Conservation (phyloP, 2,113 vertebrate genomes). For the Patagioenas fasciata region DNA sequence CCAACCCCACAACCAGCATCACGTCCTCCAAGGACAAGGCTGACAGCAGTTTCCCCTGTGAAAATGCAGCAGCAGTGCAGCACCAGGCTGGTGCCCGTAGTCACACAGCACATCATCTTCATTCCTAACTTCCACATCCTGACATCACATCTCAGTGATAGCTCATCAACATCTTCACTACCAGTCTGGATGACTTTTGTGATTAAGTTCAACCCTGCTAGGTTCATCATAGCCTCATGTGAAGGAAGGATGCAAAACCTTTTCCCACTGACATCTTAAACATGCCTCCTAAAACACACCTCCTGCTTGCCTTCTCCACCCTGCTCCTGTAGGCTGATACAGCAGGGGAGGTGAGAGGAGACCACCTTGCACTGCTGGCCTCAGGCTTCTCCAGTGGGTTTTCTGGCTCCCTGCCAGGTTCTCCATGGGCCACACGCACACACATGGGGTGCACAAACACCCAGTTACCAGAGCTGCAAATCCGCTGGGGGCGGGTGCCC, state of each 20-base stretch:
- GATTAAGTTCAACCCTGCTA: neutral
- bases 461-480: rapidly evolving
- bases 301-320: neutral
- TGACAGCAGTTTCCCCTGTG: neutral
- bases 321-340: neutral
- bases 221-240: neutral
- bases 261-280: neutral
- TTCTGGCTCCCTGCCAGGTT: rapidly evolving
- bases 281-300: neutral
- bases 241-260: neutral
- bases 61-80: neutral
- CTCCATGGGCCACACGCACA: neutral
- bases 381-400: neutral
- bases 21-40: neutral
- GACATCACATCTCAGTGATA: neutral
- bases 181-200: neutral
- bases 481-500: neutral
- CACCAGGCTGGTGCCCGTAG: neutral
- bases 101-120: neutral
- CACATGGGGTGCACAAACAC: too few species aligned
- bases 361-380: neutral
- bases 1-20: neutral
- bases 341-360: neutral
- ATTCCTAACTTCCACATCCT: neutral
- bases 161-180: neutral